Evolutionary conservation across 30 jellyfish, hydroid and myxozoan genomes (phyloP).

Genomic region (Cassiopea xamachana): DNA sequence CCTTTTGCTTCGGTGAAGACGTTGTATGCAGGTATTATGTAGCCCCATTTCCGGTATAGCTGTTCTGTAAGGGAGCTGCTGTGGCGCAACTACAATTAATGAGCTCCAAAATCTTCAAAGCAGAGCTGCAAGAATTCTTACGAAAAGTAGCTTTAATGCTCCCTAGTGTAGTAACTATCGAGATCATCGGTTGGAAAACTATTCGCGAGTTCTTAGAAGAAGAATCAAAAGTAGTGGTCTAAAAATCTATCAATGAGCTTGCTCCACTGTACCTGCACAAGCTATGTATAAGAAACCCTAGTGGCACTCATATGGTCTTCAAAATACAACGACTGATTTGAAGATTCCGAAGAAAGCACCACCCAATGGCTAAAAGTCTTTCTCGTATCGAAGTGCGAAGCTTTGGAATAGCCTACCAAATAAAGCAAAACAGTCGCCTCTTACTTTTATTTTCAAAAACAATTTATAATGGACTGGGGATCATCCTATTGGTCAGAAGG

Average conservation of each 20-base stretch:
- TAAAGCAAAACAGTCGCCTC: not conserved
- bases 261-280: constrained; percentile 4
- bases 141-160: not conserved
- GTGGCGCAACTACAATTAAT: constrained; percentile 21
- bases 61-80: constrained; percentile 50
- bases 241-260: not conserved
- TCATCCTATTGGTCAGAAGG: not conserved
- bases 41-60: constrained; percentile 21
- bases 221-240: not conserved
- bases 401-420: constrained; percentile 5
- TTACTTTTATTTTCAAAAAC: not conserved
- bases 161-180: not conserved
- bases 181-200: not conserved
- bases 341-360: not conserved
- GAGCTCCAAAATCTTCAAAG: constrained; percentile 7
- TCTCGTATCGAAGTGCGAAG: not conserved
- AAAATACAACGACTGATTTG: not conserved
- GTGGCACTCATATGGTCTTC: not conserved
- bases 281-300: not conserved
- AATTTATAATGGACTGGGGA: not conserved
- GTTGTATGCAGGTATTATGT: constrained; percentile 3
- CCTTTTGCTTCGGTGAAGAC: constrained; percentile 4
- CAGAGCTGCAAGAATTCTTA: constrained; percentile 7
- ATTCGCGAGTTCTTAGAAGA: not conserved
- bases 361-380: not conserved